Evolutionary conservation across 2,113 vertebrate genomes (phyloP), one percentile per base, ranked within the genome.

Genomic region (Bombycilla garrulus): DNA sequence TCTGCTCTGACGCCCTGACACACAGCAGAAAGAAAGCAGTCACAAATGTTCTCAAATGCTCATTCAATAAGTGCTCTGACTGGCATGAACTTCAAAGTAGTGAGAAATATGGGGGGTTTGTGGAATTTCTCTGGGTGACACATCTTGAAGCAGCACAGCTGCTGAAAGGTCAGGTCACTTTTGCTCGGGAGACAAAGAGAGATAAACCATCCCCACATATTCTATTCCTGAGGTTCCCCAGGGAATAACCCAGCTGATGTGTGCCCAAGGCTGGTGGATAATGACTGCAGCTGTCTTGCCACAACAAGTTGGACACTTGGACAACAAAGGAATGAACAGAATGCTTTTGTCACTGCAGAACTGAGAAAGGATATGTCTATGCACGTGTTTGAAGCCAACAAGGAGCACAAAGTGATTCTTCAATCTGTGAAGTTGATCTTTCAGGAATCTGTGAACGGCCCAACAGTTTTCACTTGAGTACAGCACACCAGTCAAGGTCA

Each of bases 401-500:
- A 65, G 24, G 50, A 78, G 35, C 26, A 84, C 8, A 42, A 66
- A 35, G 29, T 26, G 53, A 69, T 61, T 86, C 56, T 84, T 60
- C 2, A 8, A 8, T 47, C 45, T 9, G 0, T 72, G 9, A 90
- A 76, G 53, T 3, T 45, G 21, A 72, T 62, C 69, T 28, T 78
- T 79, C 53, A 81, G 35, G 65, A 76, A 94, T 35, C 54, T 54
- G 26, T 61, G 74, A 77, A 76, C 81, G 81, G 31, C 36, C 25
- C 50, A 80, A 26, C 1, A 67, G n/a, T 65, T 86, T 84, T 58
- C 18, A 82, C 20, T 4, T 8, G 33, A 85, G 40, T 60, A 93
- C 11, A 62, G 60, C 11, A 86, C 11, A 71, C 10, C 48, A 93
- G 81, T 38, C 82, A 95, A 97, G 88, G 90, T 83, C 92, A 94